Evolutionary conservation across 2,797 vertebrate genomes (phyloP).

Genomic region (Sylvia borin): DNA sequence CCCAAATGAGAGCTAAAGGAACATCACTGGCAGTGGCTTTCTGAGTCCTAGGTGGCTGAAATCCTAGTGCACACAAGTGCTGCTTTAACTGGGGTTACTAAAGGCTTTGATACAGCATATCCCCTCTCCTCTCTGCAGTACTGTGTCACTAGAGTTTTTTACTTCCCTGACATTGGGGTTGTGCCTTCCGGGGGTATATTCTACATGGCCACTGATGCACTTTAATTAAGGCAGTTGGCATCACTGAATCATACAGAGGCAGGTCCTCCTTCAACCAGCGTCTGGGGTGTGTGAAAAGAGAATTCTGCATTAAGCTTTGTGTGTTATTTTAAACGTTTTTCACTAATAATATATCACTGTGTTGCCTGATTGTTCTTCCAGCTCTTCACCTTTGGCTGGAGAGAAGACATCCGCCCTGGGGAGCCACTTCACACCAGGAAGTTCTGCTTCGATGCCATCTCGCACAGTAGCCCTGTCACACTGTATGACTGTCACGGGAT

Average conservation of each 20-base stretch:
- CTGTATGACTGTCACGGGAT: constrained; percentile 91
- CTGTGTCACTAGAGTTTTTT: not conserved
- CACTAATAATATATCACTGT: not conserved
- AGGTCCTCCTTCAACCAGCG: not conserved
- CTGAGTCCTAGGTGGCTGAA: not conserved
- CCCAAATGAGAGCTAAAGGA: not conserved
- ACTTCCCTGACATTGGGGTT: not conserved
- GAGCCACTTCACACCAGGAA: constrained; percentile 89
- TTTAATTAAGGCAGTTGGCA: not conserved
- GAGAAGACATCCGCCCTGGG: constrained; percentile 87
- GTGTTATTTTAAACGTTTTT: not conserved
- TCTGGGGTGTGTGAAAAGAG: not conserved
- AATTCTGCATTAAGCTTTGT: not conserved
- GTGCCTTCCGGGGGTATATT: not conserved
- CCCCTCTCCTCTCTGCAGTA: not conserved
- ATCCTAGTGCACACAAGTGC: not conserved
- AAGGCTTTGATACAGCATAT: not conserved
- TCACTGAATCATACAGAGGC: not conserved
- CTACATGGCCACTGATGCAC: not conserved
- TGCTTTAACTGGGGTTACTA: not conserved
- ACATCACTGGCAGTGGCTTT: not conserved
- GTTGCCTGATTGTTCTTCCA: constrained; percentile 51
- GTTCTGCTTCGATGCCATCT: constrained; percentile 87
- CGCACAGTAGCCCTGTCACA: constrained; percentile 82
- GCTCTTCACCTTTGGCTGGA: constrained; percentile 94